A percentile compares a stretch with the other conserved stretches of the same genome.
phyloP scores from a whole-genome alignment of 2,888 invertebrate genomes.

The Drosophila acutilabella region DNA sequence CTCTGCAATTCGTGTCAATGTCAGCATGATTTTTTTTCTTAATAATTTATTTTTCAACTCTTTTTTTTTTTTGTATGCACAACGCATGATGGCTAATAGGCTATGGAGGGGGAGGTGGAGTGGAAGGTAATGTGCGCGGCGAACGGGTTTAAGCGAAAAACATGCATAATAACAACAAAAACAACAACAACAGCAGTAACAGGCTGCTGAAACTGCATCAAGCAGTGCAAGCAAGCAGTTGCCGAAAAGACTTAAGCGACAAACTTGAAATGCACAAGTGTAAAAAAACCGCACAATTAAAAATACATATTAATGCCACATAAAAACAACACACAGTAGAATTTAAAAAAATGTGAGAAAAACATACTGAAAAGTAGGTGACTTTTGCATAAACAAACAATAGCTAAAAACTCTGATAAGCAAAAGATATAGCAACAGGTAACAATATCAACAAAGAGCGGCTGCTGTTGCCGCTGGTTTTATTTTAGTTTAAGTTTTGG shows the following conservation, averaged over 20 bases:
- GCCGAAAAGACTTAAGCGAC: slow-evolving; percentile 66
- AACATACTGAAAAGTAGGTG: background rate
- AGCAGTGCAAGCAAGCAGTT: slow-evolving; percentile 41
- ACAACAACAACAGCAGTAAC: slow-evolving; percentile 31
- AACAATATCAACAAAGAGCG: slow-evolving; percentile 16
- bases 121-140: slow-evolving; percentile 29
- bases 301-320: background rate
- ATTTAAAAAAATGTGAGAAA: slow-evolving; percentile 5
- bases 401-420: slow-evolving; percentile 32
- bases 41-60: slow-evolving; percentile 40
- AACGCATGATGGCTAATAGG: slow-evolving; percentile 10
- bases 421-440: slow-evolving; percentile 9
- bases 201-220: slow-evolving; percentile 26
- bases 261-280: slow-evolving; percentile 49
- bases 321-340: slow-evolving; percentile 3
- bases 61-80: slow-evolving; percentile 32
- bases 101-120: background rate
- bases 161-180: slow-evolving; percentile 55
- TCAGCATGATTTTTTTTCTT: slow-evolving; percentile 71
- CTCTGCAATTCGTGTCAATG: slow-evolving; percentile 77
- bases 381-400: slow-evolving; percentile 4
- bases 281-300: slow-evolving; percentile 7
- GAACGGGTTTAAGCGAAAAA: slow-evolving; percentile 58
- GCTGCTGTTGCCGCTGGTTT: slow-evolving; percentile 16
- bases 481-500: background rate